Percentiles rank a stretch among this genome's conserved stretches.
Evolutionary conservation across 2,888 invertebrate genomes (phyloP).

Genomic region (Hypercompe scribonia): DNA sequence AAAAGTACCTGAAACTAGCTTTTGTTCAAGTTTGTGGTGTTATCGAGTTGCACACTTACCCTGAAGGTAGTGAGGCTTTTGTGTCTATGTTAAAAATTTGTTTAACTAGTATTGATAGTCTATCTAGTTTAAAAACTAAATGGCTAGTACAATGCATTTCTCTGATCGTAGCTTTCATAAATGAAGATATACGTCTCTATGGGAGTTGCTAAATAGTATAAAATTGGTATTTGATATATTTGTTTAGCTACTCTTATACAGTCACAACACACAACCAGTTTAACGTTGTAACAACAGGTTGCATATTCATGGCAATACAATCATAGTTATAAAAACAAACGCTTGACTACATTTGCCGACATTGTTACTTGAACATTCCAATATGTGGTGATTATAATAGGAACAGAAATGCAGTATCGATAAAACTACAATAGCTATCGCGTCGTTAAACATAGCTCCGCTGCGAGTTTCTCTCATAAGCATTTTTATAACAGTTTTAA

Average conservation of each 20-base stretch:
- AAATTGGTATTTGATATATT: background rate
- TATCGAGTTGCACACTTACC: background rate
- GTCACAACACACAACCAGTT: no score
- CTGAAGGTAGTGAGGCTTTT: background rate
- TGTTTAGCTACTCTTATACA: no score
- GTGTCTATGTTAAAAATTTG: background rate
- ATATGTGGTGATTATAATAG: slow-evolving; percentile 9
- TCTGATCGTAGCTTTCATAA: background rate
- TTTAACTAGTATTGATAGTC: background rate
- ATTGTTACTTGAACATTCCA: slow-evolving; percentile 4
- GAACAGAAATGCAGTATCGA: slow-evolving; percentile 11
- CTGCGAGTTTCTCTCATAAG: slow-evolving; percentile 20
- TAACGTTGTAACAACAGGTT: background rate
- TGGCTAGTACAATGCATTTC: background rate
- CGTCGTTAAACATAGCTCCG: slow-evolving; percentile 7
- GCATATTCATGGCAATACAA: background rate
- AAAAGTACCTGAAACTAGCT: background rate
- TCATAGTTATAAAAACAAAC: background rate
- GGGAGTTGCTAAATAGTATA: background rate
- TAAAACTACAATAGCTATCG: slow-evolving; percentile 13
- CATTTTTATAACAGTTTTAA: slow-evolving; percentile 32
- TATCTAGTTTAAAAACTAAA: background rate
- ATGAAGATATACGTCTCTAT: background rate
- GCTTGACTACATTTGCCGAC: background rate
- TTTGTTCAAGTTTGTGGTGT: background rate